Base-by-base conservation (phyloP, 2,113 vertebrate genomes). In the Procavia capensis region DNA sequence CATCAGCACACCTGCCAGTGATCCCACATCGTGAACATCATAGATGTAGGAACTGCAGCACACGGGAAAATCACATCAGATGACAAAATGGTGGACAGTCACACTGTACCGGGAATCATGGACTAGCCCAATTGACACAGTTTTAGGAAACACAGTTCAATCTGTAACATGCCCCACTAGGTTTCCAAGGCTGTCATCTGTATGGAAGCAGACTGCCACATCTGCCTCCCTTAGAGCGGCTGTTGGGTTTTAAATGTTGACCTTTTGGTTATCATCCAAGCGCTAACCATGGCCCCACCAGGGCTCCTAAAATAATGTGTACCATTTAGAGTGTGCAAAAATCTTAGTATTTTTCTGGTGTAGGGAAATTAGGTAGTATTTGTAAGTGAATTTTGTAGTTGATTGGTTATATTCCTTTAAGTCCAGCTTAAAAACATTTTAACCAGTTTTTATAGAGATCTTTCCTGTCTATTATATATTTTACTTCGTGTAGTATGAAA, bases 341-440 rank as follows among this genome's bases (percentile, higher is more conserved):
- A 36, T 68, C 70, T 82, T 82, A 29, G 34, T 76, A 34, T 57
- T 91, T 91, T 91, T 91, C 89, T 91, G 22, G 36, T 34, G 36
- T 70, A 70, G n/a, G n/a, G 66, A 6, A 70, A 59, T 20, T 59
- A 59, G 50, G 22, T 70, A 36, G 34, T 20, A 19, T 70, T 7
- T 70, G 34, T 36, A 68, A 68, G 13, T n/a, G 13, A 25, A 82
- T 45, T 72, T 82, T n/a, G 13, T 70, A 36, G n/a, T 31, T 70
- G 17, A 70, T 70, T 70, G 66, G 8, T 9, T n/a, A 6, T 36
- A 3, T n/a, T 50, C 45, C 39, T 68, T 43, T 39, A 66, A 89
- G n/a, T 80, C 19, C 27, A 80, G 25, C 43, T 83, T 90, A 36
- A 63, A 76, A n/a, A 43, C 41, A 75, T 54, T 76, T 59, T 74